Evolutionary conservation across 2,888 invertebrate genomes (phyloP).

Genomic region (Rhogogaster chlorosoma): DNA sequence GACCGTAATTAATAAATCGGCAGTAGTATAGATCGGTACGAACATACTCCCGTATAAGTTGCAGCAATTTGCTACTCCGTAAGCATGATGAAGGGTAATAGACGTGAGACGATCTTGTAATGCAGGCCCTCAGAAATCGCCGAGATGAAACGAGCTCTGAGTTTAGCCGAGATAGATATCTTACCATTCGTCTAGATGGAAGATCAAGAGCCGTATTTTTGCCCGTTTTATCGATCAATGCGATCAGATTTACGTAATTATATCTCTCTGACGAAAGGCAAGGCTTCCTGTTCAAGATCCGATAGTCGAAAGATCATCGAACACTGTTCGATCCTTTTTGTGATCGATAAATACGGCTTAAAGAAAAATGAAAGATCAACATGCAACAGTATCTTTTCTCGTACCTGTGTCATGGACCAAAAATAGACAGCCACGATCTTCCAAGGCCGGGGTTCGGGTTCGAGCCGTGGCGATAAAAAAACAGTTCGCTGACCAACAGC

Average conservation of each 20-base stretch:
- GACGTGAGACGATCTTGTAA: background rate
- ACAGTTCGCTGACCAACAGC: background rate
- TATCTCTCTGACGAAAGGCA: background rate
- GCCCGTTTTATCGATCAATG: background rate
- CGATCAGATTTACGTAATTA: background rate
- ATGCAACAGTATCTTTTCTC: slow-evolving; percentile 13
- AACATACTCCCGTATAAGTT: background rate
- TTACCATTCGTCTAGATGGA: no score
- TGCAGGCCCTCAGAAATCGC: no score
- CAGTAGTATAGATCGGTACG: background rate
- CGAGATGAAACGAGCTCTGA: background rate
- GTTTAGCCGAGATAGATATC: background rate
- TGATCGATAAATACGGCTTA: background rate
- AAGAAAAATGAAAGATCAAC: background rate
- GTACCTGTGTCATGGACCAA: slow-evolving; percentile 31
- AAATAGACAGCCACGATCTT: slow-evolving; percentile 6
- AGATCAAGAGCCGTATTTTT: background rate
- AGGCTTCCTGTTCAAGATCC: background rate
- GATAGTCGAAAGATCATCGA: background rate
- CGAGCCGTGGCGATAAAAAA: background rate
- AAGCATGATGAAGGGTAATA: background rate
- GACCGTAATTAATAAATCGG: background rate
- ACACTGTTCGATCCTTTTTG: background rate
- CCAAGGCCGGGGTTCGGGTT: background rate
- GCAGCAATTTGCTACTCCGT: background rate